These are phyloP conservation scores for Myanophis thanlyinensis DNA, from an alignment of 2,113 vertebrate species.

Conservation along the genomic window DNA sequence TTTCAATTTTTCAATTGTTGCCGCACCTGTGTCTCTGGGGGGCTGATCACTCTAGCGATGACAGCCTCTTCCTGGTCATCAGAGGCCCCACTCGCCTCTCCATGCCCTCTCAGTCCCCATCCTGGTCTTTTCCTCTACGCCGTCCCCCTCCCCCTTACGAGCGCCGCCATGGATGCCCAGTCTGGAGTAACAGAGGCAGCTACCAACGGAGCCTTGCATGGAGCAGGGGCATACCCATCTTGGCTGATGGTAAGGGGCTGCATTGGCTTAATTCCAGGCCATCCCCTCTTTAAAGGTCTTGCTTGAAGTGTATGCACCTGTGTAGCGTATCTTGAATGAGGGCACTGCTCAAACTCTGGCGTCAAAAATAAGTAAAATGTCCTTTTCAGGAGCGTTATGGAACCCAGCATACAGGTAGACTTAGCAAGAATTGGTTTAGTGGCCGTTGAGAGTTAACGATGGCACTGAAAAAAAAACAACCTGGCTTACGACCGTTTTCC, in stretches of 20 bases:
- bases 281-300: background rate
- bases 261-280: slow-evolving; percentile 49
- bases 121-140: slow-evolving; percentile 64
- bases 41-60: slow-evolving; percentile 58
- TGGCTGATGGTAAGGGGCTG: slow-evolving; percentile 72
- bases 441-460: background rate
- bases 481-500: background rate
- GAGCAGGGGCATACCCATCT: slow-evolving; percentile 67
- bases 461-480: too few relatives aligned
- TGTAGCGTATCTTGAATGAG: background rate
- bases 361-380: background rate
- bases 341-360: background rate
- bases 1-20: slow-evolving; percentile 71
- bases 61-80: slow-evolving; percentile 62
- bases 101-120: slow-evolving; percentile 24
- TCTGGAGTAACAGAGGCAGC: slow-evolving; percentile 63
- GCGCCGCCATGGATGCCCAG: slow-evolving; percentile 64
- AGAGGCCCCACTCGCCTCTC: slow-evolving; percentile 40
- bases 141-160: slow-evolving; percentile 46
- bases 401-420: background rate
- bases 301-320: background rate
- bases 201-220: slow-evolving; percentile 59
- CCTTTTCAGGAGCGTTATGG: background rate
- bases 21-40: slow-evolving; percentile 70
- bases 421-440: background rate